Percentiles rank a stretch among this genome's conserved stretches.
Conservation (phyloP, 2,797 vertebrate species). For the Scomberomorus guttatus region DNA sequence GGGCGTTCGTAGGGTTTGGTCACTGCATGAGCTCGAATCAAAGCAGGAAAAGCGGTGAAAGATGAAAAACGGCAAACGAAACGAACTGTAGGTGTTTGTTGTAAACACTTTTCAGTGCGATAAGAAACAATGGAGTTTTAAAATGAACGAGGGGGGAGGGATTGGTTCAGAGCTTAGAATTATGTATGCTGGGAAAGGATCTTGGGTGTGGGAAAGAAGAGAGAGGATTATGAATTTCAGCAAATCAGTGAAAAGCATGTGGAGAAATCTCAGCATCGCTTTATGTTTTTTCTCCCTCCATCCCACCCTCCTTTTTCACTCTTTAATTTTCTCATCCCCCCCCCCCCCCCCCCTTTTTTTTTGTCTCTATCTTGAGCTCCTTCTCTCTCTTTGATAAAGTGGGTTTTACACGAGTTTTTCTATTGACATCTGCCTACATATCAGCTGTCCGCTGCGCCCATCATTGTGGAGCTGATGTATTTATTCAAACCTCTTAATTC, state of each 20-base stretch:
- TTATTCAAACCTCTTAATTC: conserved; percentile 48
- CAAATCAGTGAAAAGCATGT: conserved; percentile 69
- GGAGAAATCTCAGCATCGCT: conserved; percentile 65
- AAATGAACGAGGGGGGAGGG: conserved; percentile 57
- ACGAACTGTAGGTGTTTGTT: conserved; percentile 60
- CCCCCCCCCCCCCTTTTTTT: conserved; percentile 38
- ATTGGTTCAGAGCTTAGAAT: conserved; percentile 64
- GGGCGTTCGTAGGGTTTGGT: conserved; percentile 50
- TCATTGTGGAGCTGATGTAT: conserved; percentile 20
- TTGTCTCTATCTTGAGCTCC: conserved; percentile 57
- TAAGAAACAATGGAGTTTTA: conserved; percentile 70
- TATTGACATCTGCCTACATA: conserved; percentile 44
- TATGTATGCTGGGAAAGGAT: conserved; percentile 69
- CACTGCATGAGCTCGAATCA: conserved; percentile 69
- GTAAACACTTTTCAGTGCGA: conserved; percentile 45
- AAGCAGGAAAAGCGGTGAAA: conserved; percentile 41
- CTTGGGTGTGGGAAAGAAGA: conserved; percentile 67
- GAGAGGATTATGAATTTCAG: conserved; percentile 76
- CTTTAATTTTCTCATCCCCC: conserved; percentile 56
- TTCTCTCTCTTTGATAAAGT: conserved; percentile 51
- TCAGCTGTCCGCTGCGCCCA: background rate
- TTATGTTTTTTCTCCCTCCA: conserved; percentile 40
- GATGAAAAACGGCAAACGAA: conserved; percentile 36
- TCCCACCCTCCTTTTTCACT: conserved; percentile 49
- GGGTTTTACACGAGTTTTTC: conserved; percentile 45